phyloP scores from a whole-genome alignment of 2,888 invertebrate species.

The Ennomos erosarius region DNA sequence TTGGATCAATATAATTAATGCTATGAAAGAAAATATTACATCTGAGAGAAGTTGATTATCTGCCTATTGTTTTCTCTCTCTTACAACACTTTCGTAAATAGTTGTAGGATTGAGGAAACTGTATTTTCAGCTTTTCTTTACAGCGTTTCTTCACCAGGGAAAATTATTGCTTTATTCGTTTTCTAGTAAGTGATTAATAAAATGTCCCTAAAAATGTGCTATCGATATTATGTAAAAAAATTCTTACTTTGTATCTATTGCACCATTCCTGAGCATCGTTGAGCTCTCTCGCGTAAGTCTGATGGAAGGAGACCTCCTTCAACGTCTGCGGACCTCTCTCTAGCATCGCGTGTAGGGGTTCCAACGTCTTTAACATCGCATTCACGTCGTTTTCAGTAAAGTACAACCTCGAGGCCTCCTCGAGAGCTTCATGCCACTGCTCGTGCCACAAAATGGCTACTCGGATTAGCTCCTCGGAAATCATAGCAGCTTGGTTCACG shows the following conservation, averaged over 20 bases:
- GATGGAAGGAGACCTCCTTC: conserved; percentile 98
- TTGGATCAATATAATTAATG: no score
- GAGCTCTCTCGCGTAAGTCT: conserved; percentile 97
- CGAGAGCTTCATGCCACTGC: conserved; percentile 99
- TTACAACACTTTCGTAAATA: no score
- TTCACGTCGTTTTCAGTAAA: conserved; percentile 98
- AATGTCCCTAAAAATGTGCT: no score
- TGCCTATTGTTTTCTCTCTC: no score
- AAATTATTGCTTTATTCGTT: no score
- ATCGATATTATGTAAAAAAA: background rate
- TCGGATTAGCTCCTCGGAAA: conserved; percentile 97
- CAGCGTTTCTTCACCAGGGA: no score
- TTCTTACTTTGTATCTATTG: conserved; percentile 90
- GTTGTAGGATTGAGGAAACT: no score
- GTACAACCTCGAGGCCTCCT: conserved; percentile 96
- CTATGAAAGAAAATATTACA: no score
- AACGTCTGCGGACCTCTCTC: conserved; percentile 97
- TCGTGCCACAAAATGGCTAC: conserved; percentile 99
- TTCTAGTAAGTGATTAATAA: no score
- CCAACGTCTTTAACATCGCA: conserved; percentile 98
- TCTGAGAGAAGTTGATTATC: no score
- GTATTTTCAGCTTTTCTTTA: no score
- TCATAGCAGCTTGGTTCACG: conserved; percentile 98
- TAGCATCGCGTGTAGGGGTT: conserved; percentile 97
- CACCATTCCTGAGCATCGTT: conserved; percentile 98